Evolutionary conservation across 37 sponge, comb jelly and placozoan species (phyloP).

Genomic region (Eunapius fragilis): DNA sequence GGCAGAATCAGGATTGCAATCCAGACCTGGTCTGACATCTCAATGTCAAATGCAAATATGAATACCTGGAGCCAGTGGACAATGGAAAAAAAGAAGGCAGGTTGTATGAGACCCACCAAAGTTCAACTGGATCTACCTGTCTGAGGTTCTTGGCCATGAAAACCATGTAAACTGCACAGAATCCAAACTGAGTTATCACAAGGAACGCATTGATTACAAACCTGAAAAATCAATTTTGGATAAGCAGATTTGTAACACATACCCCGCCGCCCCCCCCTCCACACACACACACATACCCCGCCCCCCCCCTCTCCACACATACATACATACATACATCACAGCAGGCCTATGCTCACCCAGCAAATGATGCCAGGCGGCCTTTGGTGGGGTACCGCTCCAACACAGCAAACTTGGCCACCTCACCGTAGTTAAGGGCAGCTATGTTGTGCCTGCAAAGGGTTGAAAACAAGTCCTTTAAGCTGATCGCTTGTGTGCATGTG

Average conservation of each 20-base stretch:
- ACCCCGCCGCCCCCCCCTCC: background rate
- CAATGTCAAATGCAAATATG: constrained; percentile 16
- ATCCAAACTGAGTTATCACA: constrained; percentile 93
- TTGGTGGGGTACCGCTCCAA: constrained; percentile 12
- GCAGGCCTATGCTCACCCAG: constrained; percentile 1
- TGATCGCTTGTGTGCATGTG: too few species aligned
- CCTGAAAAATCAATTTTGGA: constrained; percentile 16
- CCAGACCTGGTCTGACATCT: constrained; percentile 18
- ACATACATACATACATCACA: background rate
- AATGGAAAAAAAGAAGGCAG: background rate
- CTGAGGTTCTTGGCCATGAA: constrained; percentile 78
- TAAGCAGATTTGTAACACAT: background rate
- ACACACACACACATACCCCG: background rate
- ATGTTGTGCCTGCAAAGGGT: constrained; percentile 38
- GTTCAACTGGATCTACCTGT: constrained; percentile 20
- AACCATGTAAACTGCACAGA: constrained; percentile 86
- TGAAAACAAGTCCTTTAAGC: too few species aligned
- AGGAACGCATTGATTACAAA: constrained; percentile 78
- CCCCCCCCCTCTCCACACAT: background rate
- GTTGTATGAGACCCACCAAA: background rate
- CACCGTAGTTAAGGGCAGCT: constrained; percentile 73
- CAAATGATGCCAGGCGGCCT: background rate
- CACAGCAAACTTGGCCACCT: constrained; percentile 72
- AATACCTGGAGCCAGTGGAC: constrained; percentile 61
- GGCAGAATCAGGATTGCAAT: constrained; percentile 64